Evolutionary conservation across 2,113 vertebrate genomes (phyloP).

Genomic region (Etheostoma cragini): DNA sequence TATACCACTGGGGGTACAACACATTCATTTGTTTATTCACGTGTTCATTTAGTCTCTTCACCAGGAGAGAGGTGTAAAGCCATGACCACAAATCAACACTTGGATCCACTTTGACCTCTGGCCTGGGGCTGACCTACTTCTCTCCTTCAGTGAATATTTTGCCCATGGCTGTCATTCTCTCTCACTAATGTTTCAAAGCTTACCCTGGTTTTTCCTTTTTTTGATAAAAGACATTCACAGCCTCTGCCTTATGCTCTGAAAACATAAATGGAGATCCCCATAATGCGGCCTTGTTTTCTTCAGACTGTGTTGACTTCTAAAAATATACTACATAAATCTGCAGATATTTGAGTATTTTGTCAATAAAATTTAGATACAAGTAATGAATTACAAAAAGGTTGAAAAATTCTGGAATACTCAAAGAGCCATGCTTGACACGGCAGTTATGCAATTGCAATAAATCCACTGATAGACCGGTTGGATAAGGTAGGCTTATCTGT

Average conservation of each 20-base stretch:
- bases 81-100: conserved; percentile 57
- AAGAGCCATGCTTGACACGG: background rate
- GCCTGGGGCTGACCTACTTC: conserved; percentile 24
- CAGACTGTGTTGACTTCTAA: background rate
- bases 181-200: conserved; percentile 6
- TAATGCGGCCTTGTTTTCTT: background rate
- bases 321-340: background rate
- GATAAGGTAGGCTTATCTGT: conserved; percentile 40
- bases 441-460: background rate
- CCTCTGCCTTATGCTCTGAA: background rate
- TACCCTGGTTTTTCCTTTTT: background rate
- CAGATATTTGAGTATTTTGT: background rate
- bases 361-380: background rate
- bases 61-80: conserved; percentile 23
- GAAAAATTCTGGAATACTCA: background rate
- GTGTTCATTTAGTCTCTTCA: conserved; percentile 12
- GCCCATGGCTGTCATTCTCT: conserved; percentile 31
- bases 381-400: background rate
- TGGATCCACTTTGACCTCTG: conserved; percentile 69
- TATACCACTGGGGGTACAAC: background rate
- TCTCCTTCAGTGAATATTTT: conserved; percentile 69
- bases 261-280: background rate
- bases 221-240: conserved; percentile 8
- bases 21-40: conserved; percentile 26
- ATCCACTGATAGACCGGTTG: conserved; percentile 30